Evolutionary conservation across 2,888 invertebrate genomes (phyloP), one percentile per base, ranked within the genome.

Genomic region (Tenthredo amoena): DNA sequence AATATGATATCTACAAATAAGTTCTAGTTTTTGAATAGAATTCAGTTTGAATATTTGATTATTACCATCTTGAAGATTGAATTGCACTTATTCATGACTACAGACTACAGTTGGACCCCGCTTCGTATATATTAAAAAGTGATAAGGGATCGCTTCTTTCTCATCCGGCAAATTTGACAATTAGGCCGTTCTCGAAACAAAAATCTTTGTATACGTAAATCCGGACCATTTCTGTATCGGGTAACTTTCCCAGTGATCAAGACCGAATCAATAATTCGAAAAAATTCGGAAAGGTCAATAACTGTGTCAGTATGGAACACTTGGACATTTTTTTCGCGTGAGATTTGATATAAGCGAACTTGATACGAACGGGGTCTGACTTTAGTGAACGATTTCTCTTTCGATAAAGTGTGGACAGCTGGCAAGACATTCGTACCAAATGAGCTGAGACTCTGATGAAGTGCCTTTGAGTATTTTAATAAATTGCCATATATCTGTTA

Each of bases 391-490:
- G 26, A 58, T 84, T 84, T 50, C 65, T 81, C 18, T 40, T 34
- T 71, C 47, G 47, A 71, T 47, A 71, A 37, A 84, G 26, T 71
- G n/a, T 40, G 15, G 50, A 34, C 47, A 50, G 21, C 71, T 50
- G 50, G 40, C 47, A 84, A 71, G 50, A 71, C 37, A 71, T 84
- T 84, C 18, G 72, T 62, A 74, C 72, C 62, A 62, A 74, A 58
- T 43, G 72, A 76, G 37, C 76, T 86, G 87, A 88, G 81, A 90
- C 89, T 90, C 87, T 89, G 89, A 90, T 88, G 87, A 91, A 91
- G 91, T 91, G 91, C 91, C 91, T 91, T 91, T 89, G 88, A 88
- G 89, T 91, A 91, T 91, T 91, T 91, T 91, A 90, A 87, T 91
- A 91, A 87, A 74, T 43, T 74, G 72, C 43, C 43, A 43, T 74